phyloP scores from a whole-genome alignment of 2,888 invertebrate genomes.

The Agriopis leucophaearia region DNA sequence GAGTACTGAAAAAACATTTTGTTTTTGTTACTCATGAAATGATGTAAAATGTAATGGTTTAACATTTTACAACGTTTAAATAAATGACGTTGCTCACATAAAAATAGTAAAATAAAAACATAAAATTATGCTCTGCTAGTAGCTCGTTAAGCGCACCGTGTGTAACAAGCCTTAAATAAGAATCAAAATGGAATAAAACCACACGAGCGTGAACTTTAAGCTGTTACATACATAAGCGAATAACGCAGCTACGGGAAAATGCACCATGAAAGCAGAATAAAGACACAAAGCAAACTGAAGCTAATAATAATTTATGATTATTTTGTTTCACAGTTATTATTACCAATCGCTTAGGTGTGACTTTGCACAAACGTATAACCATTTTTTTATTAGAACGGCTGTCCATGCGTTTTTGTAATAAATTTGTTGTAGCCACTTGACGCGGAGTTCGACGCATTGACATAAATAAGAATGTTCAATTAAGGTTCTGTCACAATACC shows the following conservation, averaged over 20 bases:
- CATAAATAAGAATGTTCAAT: too few relatives aligned
- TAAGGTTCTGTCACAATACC: too few relatives aligned
- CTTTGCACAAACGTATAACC: too few relatives aligned
- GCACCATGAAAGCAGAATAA: neutral
- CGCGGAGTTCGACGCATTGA: too few relatives aligned
- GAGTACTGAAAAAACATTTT: neutral
- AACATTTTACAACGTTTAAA: conserved; percentile 14
- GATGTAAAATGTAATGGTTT: neutral
- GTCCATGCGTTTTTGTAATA: too few relatives aligned
- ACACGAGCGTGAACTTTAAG: conserved; percentile 36
- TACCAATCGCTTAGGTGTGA: too few relatives aligned
- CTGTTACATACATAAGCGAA: conserved; percentile 27
- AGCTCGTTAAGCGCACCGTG: conserved; percentile 40
- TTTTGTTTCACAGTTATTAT: too few relatives aligned
- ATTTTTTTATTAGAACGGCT: too few relatives aligned
- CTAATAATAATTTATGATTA: neutral
- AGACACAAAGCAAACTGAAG: neutral
- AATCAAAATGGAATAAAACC: conserved; percentile 43
- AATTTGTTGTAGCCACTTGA: too few relatives aligned
- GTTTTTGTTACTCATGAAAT: neutral
- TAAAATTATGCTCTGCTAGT: conserved; percentile 36
- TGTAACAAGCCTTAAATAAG: conserved; percentile 46
- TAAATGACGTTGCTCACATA: conserved; percentile 16
- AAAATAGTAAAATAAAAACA: conserved; percentile 36
- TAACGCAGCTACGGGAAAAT: neutral